Evolutionary conservation across 2,888 invertebrate species (phyloP), one percentile per base, ranked within the genome.

Genomic region (Agonopterix subpropinquella): DNA sequence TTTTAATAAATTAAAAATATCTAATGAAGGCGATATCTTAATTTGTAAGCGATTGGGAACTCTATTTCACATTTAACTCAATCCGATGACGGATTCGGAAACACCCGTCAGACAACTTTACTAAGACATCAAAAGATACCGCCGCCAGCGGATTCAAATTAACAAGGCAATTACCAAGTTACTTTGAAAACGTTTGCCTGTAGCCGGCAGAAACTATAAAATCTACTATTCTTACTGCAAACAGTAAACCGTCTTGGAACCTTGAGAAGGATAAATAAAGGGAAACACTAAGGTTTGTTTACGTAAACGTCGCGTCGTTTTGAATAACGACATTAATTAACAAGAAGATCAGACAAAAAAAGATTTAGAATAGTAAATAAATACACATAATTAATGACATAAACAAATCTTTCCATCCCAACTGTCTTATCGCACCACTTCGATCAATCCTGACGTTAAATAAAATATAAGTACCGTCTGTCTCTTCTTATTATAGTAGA

Each of bases 391-490:
- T 79, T 79, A 81, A 85, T 83, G 78, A 77, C 66, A 74, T 65
- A 84, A 85, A 85, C 82, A 83, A 85, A 87, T 80, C 77, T 78
- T 70, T 67, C 64, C 71, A 62, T 73, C 69, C 65, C 63, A 64
- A 64, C 62, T 48, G 62, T 64, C 70, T 85, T 87, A 87, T 87
- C 87, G 61, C 56, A 65, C 66, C 75, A 78, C 67, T 80, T 84
- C 76, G 82, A 88, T 88, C 88, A 80, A 73, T 70, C 73, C 74
- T 78, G 85, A 84, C 78, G 71, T 85, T 83, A 80, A 84, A 86
- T 86, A 85, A 87, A 86, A 85, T 87, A 81, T 87, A 87, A 84
- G 83, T 80, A 75, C 85, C 76, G 84, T 86, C 84, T 83, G 85
- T 86, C 85, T 84, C 80, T 78, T 84, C 80, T 83, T 87, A 86